These are phyloP conservation scores for Erpornis zantholeuca DNA, from an alignment of 2,113 vertebrate genomes.

Conservation along the genomic window DNA sequence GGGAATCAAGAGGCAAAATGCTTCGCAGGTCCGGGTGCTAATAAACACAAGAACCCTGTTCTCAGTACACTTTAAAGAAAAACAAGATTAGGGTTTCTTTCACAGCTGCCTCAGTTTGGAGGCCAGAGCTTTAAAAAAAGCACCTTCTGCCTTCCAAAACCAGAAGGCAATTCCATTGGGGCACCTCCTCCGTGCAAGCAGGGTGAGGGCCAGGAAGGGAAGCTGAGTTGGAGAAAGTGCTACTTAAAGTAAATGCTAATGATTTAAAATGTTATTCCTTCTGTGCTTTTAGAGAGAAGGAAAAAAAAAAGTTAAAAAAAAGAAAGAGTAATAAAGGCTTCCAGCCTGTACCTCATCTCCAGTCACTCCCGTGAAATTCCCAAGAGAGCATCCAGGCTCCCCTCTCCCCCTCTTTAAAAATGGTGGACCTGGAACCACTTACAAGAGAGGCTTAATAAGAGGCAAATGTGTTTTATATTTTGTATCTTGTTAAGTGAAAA, in stretches of 20 bases:
- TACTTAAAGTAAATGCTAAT: slow-evolving; percentile 76
- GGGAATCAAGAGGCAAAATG: not conserved
- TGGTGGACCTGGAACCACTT: slow-evolving; percentile 82
- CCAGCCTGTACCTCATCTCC: slow-evolving; percentile 80
- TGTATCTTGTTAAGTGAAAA: slow-evolving; percentile 82
- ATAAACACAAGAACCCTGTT: not conserved
- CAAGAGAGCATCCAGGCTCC: slow-evolving; percentile 63
- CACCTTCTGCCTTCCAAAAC: slow-evolving; percentile 13
- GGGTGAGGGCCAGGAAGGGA: slow-evolving; percentile 43
- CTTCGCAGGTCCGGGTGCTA: not conserved
- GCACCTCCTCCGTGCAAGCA: not conserved
- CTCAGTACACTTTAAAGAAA: slow-evolving; percentile 4
- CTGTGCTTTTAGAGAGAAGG: slow-evolving; percentile 71
- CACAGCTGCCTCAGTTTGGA: not conserved
- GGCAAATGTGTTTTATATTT: slow-evolving; percentile 85
- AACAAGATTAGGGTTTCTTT: slow-evolving; percentile 17
- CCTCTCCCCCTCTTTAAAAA: slow-evolving; percentile 74
- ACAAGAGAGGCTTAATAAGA: slow-evolving; percentile 79
- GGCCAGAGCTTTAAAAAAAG: not conserved
- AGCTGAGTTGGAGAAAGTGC: slow-evolving; percentile 67
- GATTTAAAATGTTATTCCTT: slow-evolving; percentile 80
- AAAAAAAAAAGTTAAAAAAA: not conserved
- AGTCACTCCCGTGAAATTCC: slow-evolving; percentile 75
- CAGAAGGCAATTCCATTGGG: not conserved
- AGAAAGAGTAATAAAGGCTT: slow-evolving; percentile 70